These are phyloP conservation scores for Drosophila nigrodunni DNA, from an alignment of 1,140 invertebrate genomes.

Conservation along the genomic window DNA sequence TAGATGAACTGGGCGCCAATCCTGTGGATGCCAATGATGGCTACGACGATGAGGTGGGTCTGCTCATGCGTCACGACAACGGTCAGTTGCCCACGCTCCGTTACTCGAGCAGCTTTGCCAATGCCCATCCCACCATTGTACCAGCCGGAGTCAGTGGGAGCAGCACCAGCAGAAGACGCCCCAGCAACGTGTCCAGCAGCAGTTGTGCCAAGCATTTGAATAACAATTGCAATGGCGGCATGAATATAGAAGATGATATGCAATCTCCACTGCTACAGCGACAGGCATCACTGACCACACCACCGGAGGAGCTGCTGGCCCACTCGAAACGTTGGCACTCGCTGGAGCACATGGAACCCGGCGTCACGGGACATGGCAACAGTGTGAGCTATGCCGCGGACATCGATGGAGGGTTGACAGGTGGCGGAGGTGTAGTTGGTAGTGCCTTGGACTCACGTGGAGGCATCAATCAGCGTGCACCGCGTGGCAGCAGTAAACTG, in stretches of 20 bases:
- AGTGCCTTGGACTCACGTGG: constrained; percentile 22
- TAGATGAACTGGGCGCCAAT: constrained; percentile 60
- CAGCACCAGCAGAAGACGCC: constrained; percentile 60
- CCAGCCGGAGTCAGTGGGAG: constrained; percentile 64
- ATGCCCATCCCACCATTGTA: constrained; percentile 66
- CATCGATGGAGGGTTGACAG: constrained; percentile 56
- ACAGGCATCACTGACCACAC: constrained; percentile 85
- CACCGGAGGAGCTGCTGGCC: constrained; percentile 85
- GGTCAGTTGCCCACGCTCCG: constrained; percentile 61
- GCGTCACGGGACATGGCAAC: constrained; percentile 83
- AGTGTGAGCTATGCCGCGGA: constrained; percentile 79
- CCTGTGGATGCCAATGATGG: constrained; percentile 68
- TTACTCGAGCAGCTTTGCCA: constrained; percentile 65
- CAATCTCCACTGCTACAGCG: constrained; percentile 86
- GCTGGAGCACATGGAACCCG: constrained; percentile 88
- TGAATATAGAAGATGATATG: constrained; percentile 84
- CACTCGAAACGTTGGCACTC: constrained; percentile 90
- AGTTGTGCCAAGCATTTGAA: constrained; percentile 84
- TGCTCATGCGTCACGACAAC: constrained; percentile 74
- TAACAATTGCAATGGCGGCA: constrained; percentile 85
- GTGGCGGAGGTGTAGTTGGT: background rate
- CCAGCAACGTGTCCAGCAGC: constrained; percentile 43
- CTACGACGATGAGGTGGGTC: constrained; percentile 77
- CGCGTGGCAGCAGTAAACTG: constrained; percentile 43
- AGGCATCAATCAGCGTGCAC: constrained; percentile 29